Evolutionary conservation across 2,888 invertebrate species (phyloP).

Genomic region (Drosophila bunnanda): DNA sequence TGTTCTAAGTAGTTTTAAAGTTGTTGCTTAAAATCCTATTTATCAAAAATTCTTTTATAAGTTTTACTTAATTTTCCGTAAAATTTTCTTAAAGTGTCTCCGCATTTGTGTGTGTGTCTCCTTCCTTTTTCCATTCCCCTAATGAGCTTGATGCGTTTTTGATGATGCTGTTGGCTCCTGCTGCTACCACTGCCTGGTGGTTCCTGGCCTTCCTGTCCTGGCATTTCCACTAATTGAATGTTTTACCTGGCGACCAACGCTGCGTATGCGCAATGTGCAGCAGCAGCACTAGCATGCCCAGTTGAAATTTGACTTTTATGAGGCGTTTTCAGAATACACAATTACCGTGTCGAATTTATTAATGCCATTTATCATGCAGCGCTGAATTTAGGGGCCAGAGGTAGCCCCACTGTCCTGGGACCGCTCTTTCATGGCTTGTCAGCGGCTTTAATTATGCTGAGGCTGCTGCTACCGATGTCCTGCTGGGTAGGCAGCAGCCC

Average conservation of each 20-base stretch:
- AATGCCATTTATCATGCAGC: constrained; percentile 71
- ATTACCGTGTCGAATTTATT: constrained; percentile 73
- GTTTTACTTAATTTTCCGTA: background rate
- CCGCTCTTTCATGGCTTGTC: constrained; percentile 43
- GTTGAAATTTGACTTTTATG: constrained; percentile 46
- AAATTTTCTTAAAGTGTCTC: constrained; percentile 11
- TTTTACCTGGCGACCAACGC: constrained; percentile 38
- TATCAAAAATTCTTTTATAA: background rate
- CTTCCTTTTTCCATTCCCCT: constrained; percentile 36
- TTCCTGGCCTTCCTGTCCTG: constrained; percentile 18
- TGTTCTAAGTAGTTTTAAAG: background rate
- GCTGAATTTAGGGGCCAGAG: constrained; percentile 1
- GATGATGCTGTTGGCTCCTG: constrained; percentile 69
- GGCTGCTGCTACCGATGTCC: constrained; percentile 20
- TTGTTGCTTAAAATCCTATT: background rate
- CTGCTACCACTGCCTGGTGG: background rate
- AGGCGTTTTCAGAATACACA: constrained; percentile 49
- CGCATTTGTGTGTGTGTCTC: background rate
- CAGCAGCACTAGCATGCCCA: constrained; percentile 3
- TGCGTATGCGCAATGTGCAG: constrained; percentile 76
- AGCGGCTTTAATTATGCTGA: constrained; percentile 69
- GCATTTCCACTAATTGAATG: constrained; percentile 67
- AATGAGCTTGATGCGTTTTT: constrained; percentile 80
- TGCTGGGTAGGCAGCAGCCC: constrained; percentile 26
- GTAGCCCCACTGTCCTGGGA: constrained; percentile 33